Percentiles rank a stretch among this genome's conserved stretches.
Evolutionary conservation across 1,140 invertebrate species (phyloP).

Genomic region (Planococcus citri): DNA sequence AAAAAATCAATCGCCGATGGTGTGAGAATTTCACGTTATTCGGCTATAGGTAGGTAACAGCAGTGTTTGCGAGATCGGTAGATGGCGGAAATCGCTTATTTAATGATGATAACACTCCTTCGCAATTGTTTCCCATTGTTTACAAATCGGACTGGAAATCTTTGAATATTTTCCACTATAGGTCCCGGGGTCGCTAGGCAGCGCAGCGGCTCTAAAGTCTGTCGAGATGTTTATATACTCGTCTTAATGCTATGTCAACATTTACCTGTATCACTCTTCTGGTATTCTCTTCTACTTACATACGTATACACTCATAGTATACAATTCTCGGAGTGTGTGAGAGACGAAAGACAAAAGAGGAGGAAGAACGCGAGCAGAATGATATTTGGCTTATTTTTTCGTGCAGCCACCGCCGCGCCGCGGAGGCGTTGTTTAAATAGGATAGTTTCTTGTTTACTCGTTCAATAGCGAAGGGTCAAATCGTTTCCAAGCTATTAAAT

Average conservation of each 20-base stretch:
- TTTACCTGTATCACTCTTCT: slow-evolving; percentile 16
- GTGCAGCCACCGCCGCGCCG: background rate
- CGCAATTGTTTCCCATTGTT: slow-evolving; percentile 15
- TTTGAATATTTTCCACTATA: background rate
- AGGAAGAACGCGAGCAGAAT: background rate
- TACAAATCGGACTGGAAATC: slow-evolving; percentile 17
- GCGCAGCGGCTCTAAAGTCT: background rate
- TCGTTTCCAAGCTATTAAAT: slow-evolving; percentile 8
- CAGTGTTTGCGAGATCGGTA: background rate
- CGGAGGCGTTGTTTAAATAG: slow-evolving; percentile 15
- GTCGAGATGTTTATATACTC: background rate
- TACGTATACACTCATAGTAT: too few relatives aligned
- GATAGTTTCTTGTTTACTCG: slow-evolving; percentile 5
- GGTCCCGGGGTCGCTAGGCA: background rate
- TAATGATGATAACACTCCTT: slow-evolving; percentile 7
- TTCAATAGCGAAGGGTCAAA: background rate
- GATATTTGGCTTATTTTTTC: slow-evolving; percentile 12
- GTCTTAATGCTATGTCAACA: slow-evolving; percentile 17
- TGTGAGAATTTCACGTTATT: too few relatives aligned
- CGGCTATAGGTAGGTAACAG: too few relatives aligned
- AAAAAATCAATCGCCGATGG: too few relatives aligned
- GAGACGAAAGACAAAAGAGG: too few relatives aligned
- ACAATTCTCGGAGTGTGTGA: too few relatives aligned
- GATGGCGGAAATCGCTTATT: slow-evolving; percentile 11
- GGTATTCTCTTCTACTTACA: background rate